Conservation (phyloP, 1,140 invertebrate genomes). For the Ceratina australensis region DNA sequence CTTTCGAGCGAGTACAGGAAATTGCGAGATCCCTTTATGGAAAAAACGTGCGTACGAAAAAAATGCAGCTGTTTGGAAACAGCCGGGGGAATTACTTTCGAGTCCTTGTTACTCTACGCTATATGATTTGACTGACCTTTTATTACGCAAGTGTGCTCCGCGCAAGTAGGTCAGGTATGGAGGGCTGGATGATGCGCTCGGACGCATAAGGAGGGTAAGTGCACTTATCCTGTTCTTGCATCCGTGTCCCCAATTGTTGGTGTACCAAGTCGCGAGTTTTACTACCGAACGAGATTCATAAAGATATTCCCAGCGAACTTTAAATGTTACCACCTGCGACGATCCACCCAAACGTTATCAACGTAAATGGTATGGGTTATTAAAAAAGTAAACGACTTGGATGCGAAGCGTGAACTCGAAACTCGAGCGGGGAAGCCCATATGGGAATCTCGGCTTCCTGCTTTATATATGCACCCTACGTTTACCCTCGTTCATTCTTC, state of each 20-base stretch:
- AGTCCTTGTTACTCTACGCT: neutral
- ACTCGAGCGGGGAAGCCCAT: too few species aligned
- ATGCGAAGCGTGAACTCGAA: too few species aligned
- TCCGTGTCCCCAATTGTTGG: conserved; percentile 58
- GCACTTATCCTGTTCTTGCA: conserved; percentile 65
- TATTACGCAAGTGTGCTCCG: conserved; percentile 36
- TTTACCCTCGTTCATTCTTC: too few species aligned
- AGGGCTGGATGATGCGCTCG: conserved; percentile 45
- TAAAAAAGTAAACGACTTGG: too few species aligned
- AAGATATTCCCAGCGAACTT: too few species aligned
- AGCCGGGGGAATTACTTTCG: neutral
- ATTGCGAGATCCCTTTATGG: too few species aligned
- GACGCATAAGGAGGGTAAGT: conserved; percentile 62
- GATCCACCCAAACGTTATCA: too few species aligned
- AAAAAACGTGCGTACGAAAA: neutral
- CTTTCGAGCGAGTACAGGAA: too few species aligned
- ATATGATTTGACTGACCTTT: conserved; percentile 30
- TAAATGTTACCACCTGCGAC: too few species aligned
- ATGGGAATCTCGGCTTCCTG: too few species aligned
- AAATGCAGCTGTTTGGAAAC: neutral
- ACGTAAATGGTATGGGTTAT: too few species aligned
- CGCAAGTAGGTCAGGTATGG: conserved; percentile 36
- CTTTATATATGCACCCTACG: too few species aligned
- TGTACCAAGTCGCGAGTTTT: conserved; percentile 22
- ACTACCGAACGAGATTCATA: conserved; percentile 34